Evolutionary conservation across 2,888 invertebrate species (phyloP), one percentile per base, ranked within the genome.

Genomic region (Epistrophe grossulariae): DNA sequence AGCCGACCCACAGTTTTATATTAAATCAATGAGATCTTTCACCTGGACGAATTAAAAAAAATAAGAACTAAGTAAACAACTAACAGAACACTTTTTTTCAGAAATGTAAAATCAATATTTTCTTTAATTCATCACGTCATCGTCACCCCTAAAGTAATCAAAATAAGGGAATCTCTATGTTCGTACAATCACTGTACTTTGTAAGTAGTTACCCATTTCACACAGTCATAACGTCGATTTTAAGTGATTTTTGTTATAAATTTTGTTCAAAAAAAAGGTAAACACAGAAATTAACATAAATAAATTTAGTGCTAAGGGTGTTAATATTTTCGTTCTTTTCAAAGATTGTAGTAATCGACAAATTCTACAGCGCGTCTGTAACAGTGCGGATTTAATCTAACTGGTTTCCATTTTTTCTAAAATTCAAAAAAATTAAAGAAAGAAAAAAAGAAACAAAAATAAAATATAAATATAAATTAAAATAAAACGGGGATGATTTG

Each of bases 401-500:
- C 93, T 89, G 93, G 92, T 90, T 91, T 92, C 93, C 93, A 93
- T 90, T 91, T 92, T 91, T 92, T 93, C 92, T 92, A 90, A 74
- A 90, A 84, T 87, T 57, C 74, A 88, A 64, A 83, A 88, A 85
- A 88, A 48, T 81, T 84, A 89, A 89, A 90, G 84, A 89, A 85
- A 89, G 88, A 78, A 89, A 81, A 88, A 89, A 81, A 88, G 88
- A 89, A 90, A 89, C 89, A 87, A 88, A 90, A 89, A 89, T 83
- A 80, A 88, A 70, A 79, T 80, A 66, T 74, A 68, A 55, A 70
- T 62, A 48, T 74, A 70, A 74, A 79, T 73, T 60, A 68, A 72
- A 52, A 81, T 62, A 64, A 48, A 84, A 38, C 40, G 28, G 59
- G n/a, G 59, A 43, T 76, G 70, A 81, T 89, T 78, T 79, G 74